Conservation (phyloP, 2,888 invertebrate genomes). For the Alviniconcha strummeri region DNA sequence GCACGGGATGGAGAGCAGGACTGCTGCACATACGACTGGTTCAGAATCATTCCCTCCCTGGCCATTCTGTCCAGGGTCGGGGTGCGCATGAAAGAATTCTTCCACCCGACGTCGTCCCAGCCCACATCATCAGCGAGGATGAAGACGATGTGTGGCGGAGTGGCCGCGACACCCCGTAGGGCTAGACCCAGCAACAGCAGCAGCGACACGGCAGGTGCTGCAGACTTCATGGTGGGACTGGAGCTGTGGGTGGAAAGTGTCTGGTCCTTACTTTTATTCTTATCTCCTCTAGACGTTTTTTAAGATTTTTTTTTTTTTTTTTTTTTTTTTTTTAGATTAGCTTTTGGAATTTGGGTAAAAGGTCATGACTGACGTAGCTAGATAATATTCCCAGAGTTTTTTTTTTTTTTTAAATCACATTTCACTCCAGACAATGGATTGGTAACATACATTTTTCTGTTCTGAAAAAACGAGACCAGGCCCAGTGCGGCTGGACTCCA, state of each 20-base stretch:
- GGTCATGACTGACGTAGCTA: too few relatives aligned
- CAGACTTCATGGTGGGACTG: neutral
- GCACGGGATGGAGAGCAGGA: constrained; percentile 24
- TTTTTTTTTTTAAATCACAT: too few relatives aligned
- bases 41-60: constrained; percentile 19
- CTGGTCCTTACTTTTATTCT: too few relatives aligned
- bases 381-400: too few relatives aligned
- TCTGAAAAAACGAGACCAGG: too few relatives aligned
- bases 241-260: neutral
- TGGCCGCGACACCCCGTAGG: neutral
- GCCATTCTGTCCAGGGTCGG: constrained; percentile 57
- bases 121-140: constrained; percentile 56
- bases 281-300: too few relatives aligned
- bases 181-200: constrained; percentile 47
- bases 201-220: constrained; percentile 35
- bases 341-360: too few relatives aligned
- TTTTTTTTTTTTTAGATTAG: too few relatives aligned
- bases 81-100: constrained; percentile 69
- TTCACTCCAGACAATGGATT: too few relatives aligned
- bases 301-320: too few relatives aligned
- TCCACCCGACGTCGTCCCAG: constrained; percentile 72
- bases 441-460: too few relatives aligned
- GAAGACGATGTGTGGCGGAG: constrained; percentile 37
- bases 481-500: too few relatives aligned
- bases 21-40: constrained; percentile 25